phyloP scores from a whole-genome alignment of 2,888 invertebrate species.

The Luperina testacea region DNA sequence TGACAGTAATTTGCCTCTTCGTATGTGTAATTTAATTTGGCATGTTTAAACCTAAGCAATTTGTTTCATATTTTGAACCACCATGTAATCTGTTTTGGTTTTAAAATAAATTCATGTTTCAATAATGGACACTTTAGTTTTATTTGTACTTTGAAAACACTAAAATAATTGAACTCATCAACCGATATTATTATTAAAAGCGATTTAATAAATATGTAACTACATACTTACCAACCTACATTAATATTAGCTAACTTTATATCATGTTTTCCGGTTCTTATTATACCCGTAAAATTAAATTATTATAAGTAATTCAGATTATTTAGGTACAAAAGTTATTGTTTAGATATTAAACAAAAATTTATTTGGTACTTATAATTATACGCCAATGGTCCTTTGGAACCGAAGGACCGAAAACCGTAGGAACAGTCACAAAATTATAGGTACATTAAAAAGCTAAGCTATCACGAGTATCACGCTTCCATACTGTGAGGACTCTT shows the following conservation, averaged over 20 bases:
- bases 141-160: neutral
- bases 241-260: neutral
- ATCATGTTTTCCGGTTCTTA: neutral
- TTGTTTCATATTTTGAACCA: neutral
- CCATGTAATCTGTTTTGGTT: neutral
- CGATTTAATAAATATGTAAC: neutral
- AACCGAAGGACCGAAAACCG: neutral
- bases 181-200: neutral
- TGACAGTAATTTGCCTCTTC: slow-evolving; percentile 16
- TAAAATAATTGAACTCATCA: neutral
- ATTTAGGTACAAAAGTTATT: neutral
- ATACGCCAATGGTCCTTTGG: neutral
- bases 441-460: neutral
- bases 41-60: neutral
- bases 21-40: slow-evolving; percentile 24
- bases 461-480: neutral
- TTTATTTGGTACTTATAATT: no score
- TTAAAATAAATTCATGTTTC: neutral
- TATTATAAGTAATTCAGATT: neutral
- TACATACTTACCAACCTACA: neutral
- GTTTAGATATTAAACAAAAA: neutral
- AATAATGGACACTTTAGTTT: neutral
- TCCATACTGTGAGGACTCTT: neutral
- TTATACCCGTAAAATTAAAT: neutral
- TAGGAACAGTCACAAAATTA: neutral